Evolutionary conservation across 2,888 invertebrate genomes (phyloP).

Genomic region (Diabrotica balteata): DNA sequence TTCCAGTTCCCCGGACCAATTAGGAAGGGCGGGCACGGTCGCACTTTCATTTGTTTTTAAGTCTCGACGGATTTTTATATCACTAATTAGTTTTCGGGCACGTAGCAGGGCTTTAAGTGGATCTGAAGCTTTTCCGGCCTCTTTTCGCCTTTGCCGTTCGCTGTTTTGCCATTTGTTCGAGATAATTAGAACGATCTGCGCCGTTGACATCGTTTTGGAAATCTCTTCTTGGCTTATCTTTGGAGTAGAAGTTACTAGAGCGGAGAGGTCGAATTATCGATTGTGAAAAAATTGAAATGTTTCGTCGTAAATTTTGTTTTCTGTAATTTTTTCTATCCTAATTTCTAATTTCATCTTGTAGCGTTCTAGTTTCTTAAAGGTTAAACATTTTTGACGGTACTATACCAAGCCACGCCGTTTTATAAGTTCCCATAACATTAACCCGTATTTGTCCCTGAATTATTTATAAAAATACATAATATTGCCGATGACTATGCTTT

Average conservation of each 20-base stretch:
- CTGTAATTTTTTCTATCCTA: no score
- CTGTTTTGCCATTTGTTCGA: slow-evolving; percentile 1
- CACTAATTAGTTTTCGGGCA: slow-evolving; percentile 62
- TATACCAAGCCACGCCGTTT: no score
- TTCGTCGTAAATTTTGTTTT: no score
- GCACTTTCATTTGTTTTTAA: slow-evolving; percentile 60
- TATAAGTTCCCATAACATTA: no score
- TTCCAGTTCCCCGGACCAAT: slow-evolving; percentile 39
- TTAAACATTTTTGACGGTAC: no score
- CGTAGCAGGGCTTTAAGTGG: slow-evolving; percentile 48
- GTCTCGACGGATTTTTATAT: slow-evolving; percentile 62
- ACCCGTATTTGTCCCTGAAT: no score
- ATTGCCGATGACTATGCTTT: no score
- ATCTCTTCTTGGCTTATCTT: background rate
- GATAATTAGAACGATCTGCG: slow-evolving; percentile 11
- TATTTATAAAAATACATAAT: no score
- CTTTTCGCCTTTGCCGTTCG: slow-evolving; percentile 11
- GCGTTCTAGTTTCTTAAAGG: no score
- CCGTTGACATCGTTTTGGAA: slow-evolving; percentile 1
- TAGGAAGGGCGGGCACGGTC: slow-evolving; percentile 38
- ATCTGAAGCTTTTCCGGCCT: slow-evolving; percentile 33
- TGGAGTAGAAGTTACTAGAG: background rate
- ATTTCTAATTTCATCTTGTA: no score
- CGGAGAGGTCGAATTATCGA: background rate
- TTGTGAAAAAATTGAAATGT: no score